These are phyloP conservation scores for Drosophila azteca DNA, from an alignment of 1,140 invertebrate species.

Conservation along the genomic window DNA sequence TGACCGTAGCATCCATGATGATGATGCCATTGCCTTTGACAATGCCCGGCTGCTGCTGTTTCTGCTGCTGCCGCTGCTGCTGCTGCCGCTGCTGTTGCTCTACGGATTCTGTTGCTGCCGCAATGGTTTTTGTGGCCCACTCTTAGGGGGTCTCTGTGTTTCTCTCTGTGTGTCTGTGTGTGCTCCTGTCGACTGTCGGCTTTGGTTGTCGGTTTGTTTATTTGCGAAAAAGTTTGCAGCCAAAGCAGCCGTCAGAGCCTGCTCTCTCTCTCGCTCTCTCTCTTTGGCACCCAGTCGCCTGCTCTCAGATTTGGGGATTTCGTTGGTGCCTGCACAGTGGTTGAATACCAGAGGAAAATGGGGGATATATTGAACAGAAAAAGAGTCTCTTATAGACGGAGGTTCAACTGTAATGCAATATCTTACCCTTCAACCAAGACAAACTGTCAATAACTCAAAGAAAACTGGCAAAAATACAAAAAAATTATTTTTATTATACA, in stretches of 20 bases:
- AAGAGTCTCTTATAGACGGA: too few species aligned
- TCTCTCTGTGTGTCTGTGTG: constrained; percentile 11
- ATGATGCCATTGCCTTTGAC: constrained; percentile 78
- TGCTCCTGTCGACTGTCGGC: constrained; percentile 34
- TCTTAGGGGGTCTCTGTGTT: not conserved
- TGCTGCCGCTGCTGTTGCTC: constrained; percentile 14
- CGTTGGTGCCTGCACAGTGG: constrained; percentile 2
- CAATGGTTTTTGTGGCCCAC: constrained; percentile 33
- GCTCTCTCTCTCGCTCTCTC: constrained; percentile 20
- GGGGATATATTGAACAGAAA: too few species aligned
- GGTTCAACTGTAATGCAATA: too few species aligned
- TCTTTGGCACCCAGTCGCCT: constrained; percentile 13
- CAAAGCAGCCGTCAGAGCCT: constrained; percentile 40
- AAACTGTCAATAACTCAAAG: too few species aligned
- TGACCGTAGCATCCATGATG: constrained; percentile 33
- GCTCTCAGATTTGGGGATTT: constrained; percentile 11
- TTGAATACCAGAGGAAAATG: not conserved
- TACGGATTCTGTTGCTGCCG: constrained; percentile 30
- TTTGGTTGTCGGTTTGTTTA: constrained; percentile 67
- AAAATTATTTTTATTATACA: too few species aligned
- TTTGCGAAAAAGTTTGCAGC: constrained; percentile 67
- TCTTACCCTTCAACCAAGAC: too few species aligned
- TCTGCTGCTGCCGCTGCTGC: too few species aligned
- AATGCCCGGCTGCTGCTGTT: constrained; percentile 44
- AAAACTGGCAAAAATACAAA: too few species aligned